Conservation (phyloP, 30 jellyfish, hydroid and myxozoan species). For the Morbakka virulenta region DNA sequence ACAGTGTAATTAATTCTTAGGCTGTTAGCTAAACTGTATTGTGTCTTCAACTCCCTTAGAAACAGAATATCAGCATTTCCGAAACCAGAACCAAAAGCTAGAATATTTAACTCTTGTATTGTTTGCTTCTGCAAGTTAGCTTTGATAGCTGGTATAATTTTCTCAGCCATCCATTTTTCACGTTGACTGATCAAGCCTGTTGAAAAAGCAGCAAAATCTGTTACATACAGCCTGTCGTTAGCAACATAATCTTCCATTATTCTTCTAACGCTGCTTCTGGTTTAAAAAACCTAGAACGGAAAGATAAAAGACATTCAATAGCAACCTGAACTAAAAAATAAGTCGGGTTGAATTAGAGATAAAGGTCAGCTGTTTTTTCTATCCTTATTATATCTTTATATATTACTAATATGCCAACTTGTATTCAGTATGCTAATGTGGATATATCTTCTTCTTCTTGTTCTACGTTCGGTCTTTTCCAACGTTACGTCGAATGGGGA, state of each 20-base stretch:
- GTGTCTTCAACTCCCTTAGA: background rate
- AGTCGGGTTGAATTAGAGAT: no score
- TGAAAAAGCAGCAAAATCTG: conserved; percentile 29
- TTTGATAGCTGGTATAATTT: conserved; percentile 13
- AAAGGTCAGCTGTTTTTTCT: no score
- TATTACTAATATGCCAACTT: no score
- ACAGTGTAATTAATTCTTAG: conserved; percentile 11
- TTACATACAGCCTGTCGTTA: conserved; percentile 17
- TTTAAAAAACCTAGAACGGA: no score
- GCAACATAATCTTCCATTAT: conserved; percentile 27
- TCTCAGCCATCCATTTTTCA: conserved; percentile 17
- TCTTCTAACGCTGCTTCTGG: no score
- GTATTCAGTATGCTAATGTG: no score
- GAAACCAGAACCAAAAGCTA: conserved; percentile 57
- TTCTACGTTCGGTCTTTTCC: no score
- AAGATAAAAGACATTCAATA: no score
- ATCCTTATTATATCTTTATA: no score
- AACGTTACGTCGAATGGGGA: no score
- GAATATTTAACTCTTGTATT: background rate
- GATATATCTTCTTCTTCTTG: no score
- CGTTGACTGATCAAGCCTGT: conserved; percentile 60
- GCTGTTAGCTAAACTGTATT: background rate
- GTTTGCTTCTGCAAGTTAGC: background rate
- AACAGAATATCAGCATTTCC: conserved; percentile 44
- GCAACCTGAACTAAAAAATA: no score